Evolutionary conservation across 2,888 invertebrate species (phyloP).

Genomic region (Autographa gamma): DNA sequence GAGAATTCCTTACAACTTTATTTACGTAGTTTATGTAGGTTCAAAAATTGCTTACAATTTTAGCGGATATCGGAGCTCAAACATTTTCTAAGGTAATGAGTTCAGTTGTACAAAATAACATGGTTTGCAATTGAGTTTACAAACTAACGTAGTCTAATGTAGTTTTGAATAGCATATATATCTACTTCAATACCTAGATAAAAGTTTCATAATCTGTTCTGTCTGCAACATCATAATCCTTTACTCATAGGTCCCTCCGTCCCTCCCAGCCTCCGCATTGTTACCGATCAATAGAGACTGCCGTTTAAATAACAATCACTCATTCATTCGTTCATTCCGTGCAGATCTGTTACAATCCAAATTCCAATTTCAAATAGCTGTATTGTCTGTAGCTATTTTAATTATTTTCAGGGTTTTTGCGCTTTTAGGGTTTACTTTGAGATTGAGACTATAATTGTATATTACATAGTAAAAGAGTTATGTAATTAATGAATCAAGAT

Average conservation of each 20-base stretch:
- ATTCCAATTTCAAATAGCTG: conserved; percentile 37
- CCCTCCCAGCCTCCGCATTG: conserved; percentile 44
- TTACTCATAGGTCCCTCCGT: conserved; percentile 17
- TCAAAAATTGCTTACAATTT: too few relatives aligned
- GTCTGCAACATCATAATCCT: conserved; percentile 30
- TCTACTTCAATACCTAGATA: too few relatives aligned
- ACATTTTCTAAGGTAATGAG: too few relatives aligned
- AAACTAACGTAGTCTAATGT: too few relatives aligned
- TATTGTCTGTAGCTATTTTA: conserved; percentile 23
- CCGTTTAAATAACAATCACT: conserved; percentile 59
- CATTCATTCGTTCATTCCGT: conserved; percentile 47
- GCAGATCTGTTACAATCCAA: conserved; percentile 43
- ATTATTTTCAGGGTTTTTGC: conserved; percentile 11
- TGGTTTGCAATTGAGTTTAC: too few relatives aligned
- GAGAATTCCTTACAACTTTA: background rate
- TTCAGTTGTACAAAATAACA: too few relatives aligned
- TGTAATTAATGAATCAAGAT: too few relatives aligned
- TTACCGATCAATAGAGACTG: conserved; percentile 58
- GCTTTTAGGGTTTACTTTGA: background rate
- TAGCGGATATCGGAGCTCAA: too few relatives aligned
- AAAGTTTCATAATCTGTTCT: background rate
- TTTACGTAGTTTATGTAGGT: background rate
- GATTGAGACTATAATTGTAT: too few relatives aligned
- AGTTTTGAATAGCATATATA: too few relatives aligned
- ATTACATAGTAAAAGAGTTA: too few relatives aligned